These are phyloP conservation scores for Acromyrmex echinatior DNA, from an alignment of 1,140 invertebrate genomes.

Conservation along the genomic window DNA sequence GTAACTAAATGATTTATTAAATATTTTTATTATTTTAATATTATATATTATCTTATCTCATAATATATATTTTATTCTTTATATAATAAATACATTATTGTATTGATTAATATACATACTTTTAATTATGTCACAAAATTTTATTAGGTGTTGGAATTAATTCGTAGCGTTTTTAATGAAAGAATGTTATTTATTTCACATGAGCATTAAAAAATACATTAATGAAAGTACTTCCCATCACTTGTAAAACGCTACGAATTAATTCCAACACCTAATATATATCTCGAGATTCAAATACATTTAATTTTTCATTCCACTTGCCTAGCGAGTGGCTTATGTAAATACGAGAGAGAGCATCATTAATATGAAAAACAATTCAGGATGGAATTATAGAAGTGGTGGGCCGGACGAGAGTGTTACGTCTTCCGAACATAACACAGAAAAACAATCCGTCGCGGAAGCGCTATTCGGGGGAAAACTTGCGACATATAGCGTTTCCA, in stretches of 20 bases:
- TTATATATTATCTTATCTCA: too few species aligned
- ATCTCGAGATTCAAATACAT: background rate
- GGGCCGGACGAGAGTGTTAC: background rate
- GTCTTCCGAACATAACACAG: background rate
- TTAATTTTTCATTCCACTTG: background rate
- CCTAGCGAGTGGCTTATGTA: background rate
- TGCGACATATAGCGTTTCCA: constrained; percentile 9
- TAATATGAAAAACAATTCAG: background rate
- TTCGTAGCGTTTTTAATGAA: too few species aligned
- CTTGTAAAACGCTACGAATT: too few species aligned
- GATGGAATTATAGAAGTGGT: background rate
- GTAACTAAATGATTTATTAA: too few species aligned
- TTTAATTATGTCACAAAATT: background rate
- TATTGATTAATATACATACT: background rate
- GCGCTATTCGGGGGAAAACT: background rate
- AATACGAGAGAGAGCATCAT: background rate
- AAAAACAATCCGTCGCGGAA: background rate
- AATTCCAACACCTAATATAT: too few species aligned
- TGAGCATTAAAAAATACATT: too few species aligned
- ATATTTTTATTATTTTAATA: too few species aligned
- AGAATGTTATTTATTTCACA: too few species aligned
- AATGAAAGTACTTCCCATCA: too few species aligned
- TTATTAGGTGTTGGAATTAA: too few species aligned
- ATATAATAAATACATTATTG: background rate
- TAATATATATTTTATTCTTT: background rate